phyloP scores from a whole-genome alignment of 2,888 invertebrate genomes.

The Ennomos quercinarius region DNA sequence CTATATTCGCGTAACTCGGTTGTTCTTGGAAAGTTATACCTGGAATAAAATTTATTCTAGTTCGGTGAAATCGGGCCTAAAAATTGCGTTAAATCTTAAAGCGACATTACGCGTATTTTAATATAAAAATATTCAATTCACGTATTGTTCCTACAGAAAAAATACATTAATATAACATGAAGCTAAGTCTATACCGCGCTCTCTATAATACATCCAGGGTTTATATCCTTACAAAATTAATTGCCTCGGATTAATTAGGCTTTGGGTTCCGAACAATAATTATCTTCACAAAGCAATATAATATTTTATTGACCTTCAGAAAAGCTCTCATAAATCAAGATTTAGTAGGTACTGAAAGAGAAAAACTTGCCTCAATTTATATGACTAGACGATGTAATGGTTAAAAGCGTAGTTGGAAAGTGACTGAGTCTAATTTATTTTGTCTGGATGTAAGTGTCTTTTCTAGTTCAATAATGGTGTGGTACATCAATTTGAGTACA shows the following conservation, averaged over 20 bases:
- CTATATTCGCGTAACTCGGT: too few species aligned
- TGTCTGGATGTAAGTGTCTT: background rate
- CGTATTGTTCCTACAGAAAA: background rate
- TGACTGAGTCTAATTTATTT: constrained; percentile 11
- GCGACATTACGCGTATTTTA: too few species aligned
- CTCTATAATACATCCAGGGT: constrained; percentile 8
- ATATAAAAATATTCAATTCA: background rate
- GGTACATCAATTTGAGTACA: too few species aligned
- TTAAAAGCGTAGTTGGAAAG: constrained; percentile 11
- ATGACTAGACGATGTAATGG: constrained; percentile 20
- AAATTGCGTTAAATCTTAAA: too few species aligned
- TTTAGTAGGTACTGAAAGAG: constrained; percentile 12
- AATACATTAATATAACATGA: background rate
- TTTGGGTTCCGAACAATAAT: constrained; percentile 27
- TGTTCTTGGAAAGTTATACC: too few species aligned
- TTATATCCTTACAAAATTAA: constrained; percentile 26
- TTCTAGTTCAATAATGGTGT: background rate
- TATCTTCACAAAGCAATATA: constrained; percentile 27
- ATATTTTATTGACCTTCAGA: constrained; percentile 21
- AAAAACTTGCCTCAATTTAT: constrained; percentile 18
- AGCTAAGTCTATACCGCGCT: background rate
- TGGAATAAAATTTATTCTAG: too few species aligned
- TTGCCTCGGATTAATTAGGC: constrained; percentile 34
- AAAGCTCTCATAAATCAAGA: constrained; percentile 23
- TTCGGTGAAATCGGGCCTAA: too few species aligned